phyloP scores from a whole-genome alignment of 2,113 vertebrate genomes.

The Balaeniceps rex region DNA sequence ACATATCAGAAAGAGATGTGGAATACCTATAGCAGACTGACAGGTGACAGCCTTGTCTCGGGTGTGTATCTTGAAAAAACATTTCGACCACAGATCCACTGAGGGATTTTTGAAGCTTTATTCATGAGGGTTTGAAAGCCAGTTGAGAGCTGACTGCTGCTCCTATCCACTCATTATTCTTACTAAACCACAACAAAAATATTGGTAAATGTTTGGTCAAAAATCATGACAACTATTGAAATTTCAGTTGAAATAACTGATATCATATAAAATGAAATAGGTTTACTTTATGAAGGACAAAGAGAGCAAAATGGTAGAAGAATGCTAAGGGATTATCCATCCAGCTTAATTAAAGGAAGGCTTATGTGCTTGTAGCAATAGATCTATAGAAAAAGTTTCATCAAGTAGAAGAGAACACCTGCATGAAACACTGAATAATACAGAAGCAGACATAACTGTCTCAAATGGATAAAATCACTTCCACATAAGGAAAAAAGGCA shows the following conservation, averaged over 20 bases:
- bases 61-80: background rate
- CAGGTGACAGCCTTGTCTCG: background rate
- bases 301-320: background rate
- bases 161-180: background rate
- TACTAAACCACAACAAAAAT: background rate
- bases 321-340: background rate
- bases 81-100: background rate
- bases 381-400: background rate
- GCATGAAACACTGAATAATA: background rate
- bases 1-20: fast-evolving
- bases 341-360: background rate
- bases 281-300: background rate
- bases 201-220: background rate
- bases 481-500: background rate
- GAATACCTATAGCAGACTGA: background rate
- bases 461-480: background rate
- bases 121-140: background rate
- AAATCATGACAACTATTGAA: background rate
- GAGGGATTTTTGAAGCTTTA: background rate
- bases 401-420: background rate
- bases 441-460: background rate
- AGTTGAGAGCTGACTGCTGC: background rate
- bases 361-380: background rate
- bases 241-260: background rate
- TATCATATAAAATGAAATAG: background rate